Percentiles rank a stretch among this genome's conserved stretches.
Evolutionary conservation across 2,797 vertebrate genomes (phyloP).

Genomic region (Pangasius mekongensis): DNA sequence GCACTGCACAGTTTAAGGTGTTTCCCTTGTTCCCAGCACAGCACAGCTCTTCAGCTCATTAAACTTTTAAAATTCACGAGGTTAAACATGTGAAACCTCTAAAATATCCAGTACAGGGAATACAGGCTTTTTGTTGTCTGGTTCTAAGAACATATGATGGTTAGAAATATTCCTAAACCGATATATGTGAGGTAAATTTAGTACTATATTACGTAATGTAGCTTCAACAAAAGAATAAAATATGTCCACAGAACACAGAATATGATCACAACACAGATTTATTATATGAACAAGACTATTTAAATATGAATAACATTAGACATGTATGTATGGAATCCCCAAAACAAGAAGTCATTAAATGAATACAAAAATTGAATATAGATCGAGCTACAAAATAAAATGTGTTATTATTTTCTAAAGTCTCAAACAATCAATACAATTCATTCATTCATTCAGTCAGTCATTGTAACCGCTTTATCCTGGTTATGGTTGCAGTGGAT

Average conservation of each 20-base stretch:
- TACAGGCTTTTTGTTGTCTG: not conserved
- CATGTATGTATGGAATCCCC: not conserved
- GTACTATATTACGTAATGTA: not conserved
- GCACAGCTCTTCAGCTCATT: not conserved
- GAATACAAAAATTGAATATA: not conserved
- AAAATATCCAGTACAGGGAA: not conserved
- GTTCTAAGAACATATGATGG: not conserved
- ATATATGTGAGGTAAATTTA: not conserved
- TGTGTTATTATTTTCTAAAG: not conserved
- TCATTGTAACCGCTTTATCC: not conserved
- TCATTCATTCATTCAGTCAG: not conserved
- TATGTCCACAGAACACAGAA: not conserved
- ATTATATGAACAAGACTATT: not conserved
- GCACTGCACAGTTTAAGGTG: not conserved
- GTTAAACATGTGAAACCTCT: not conserved
- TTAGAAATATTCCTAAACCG: not conserved
- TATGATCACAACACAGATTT: not conserved
- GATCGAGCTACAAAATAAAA: not conserved
- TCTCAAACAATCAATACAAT: not conserved
- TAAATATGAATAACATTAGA: not conserved
- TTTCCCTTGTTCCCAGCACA: not conserved
- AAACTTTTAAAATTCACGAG: not conserved
- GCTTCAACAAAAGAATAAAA: not conserved
- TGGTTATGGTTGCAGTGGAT: not conserved
- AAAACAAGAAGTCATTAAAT: not conserved